These are phyloP conservation scores for Coendou prehensilis DNA, from an alignment of 2,797 vertebrate genomes.

Conservation along the genomic window DNA sequence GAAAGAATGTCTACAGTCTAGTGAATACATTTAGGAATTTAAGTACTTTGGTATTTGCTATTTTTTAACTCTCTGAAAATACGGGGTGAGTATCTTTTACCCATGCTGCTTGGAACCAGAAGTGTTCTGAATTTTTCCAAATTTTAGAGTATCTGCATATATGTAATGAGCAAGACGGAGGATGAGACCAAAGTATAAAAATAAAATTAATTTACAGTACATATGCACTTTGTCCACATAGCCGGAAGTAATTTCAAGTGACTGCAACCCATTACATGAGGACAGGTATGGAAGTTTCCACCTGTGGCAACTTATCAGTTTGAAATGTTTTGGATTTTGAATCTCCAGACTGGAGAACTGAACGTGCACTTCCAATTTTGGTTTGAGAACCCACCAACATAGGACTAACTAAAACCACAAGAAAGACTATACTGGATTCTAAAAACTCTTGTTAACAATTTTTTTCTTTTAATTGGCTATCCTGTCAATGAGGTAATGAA, in stretches of 20 bases:
- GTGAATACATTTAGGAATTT: conserved; percentile 21
- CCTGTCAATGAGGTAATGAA: not conserved
- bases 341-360: not conserved
- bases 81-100: not conserved
- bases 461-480: not conserved
- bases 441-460: conserved; percentile 8
- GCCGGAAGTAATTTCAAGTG: not conserved
- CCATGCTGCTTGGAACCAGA: not conserved
- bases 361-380: not conserved
- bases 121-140: not conserved
- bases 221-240: not conserved
- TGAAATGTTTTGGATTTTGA: not conserved
- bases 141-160: not conserved
- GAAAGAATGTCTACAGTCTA: not conserved
- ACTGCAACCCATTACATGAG: not conserved
- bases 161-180: not conserved
- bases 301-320: not conserved
- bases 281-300: not conserved
- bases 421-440: conserved; percentile 34
- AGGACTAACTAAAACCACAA: not conserved
- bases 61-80: conserved; percentile 38
- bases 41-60: not conserved
- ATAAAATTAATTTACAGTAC: not conserved
- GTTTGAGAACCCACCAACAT: not conserved
- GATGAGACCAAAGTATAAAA: not conserved